These are phyloP conservation scores for Aethina tumida DNA, from an alignment of 1,140 invertebrate genomes.

Conservation along the genomic window DNA sequence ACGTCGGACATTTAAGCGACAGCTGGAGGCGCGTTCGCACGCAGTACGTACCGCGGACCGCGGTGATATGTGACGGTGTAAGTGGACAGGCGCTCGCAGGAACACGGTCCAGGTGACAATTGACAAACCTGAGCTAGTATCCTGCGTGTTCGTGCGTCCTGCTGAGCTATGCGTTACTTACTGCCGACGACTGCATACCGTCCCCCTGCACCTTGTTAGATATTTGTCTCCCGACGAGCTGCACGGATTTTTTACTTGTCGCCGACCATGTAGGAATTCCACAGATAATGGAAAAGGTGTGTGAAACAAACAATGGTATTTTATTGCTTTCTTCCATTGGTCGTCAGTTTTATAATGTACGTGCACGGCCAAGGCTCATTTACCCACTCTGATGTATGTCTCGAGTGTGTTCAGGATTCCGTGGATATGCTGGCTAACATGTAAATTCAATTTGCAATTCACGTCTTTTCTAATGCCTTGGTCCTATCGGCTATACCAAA, in stretches of 20 bases:
- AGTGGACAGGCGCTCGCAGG: constrained; percentile 26
- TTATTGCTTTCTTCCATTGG: too few relatives aligned
- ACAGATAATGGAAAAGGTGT: constrained; percentile 31
- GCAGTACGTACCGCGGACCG: constrained; percentile 4
- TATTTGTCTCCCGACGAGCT: constrained; percentile 27
- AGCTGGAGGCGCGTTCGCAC: too few relatives aligned
- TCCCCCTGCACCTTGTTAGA: constrained; percentile 31
- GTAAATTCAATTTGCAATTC: too few relatives aligned
- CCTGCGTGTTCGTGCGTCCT: constrained; percentile 26
- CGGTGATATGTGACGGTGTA: constrained; percentile 29
- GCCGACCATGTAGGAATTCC: constrained; percentile 22
- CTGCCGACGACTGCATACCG: constrained; percentile 27
- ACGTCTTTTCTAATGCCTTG: too few relatives aligned
- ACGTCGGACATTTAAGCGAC: too few relatives aligned
- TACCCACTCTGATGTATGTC: too few relatives aligned
- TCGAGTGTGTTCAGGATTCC: too few relatives aligned
- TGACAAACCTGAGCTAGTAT: constrained; percentile 32
- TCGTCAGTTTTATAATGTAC: too few relatives aligned
- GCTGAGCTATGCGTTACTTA: constrained; percentile 32
- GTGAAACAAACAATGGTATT: constrained; percentile 25
- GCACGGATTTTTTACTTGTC: constrained; percentile 22
- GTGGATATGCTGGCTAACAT: too few relatives aligned
- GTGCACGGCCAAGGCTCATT: too few relatives aligned
- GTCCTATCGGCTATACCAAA: too few relatives aligned
- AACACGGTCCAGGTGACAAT: constrained; percentile 33